Evolutionary conservation across 2,113 vertebrate genomes (phyloP), one percentile per base, ranked within the genome.

Genomic region (Ellobius talpinus): DNA sequence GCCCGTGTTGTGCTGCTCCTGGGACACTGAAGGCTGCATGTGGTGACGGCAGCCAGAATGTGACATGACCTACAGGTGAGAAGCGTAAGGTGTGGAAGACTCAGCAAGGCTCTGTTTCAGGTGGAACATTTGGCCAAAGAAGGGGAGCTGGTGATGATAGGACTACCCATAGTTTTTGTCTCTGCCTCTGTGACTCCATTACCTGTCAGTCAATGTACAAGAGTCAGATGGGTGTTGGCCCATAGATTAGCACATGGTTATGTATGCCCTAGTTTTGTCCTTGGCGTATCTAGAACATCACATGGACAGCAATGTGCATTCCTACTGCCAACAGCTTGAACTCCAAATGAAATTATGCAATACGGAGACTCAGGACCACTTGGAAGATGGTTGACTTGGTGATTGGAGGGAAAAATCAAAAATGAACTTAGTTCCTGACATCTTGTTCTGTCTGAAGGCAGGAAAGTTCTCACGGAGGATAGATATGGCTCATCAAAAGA

Each of bases 311-410:
- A 90, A 70, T 36, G 12, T 88, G n/a, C 8, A 76, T 50, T 39
- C 2, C 21, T 65, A 55, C 23, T n/a, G 5, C 50, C 78, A 74
- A 88, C 12, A 16, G 72, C 65, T 86, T 90, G 21, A 26, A 66
- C 72, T 97, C 90, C 65, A 88, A 76, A 70, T 21, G 61, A 52
- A 55, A 33, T 76, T 91, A 24, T 90, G 55, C 68, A 92, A 65
- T 36, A 74, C 84, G 90, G 84, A 19, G 16, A 95, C 68, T n/a
- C 16, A 87, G 13, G 10, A 31, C 13, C n/a, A 24, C 58, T 65
- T 79, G 26, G 52, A 50, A 89, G 91, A 19, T 66, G 5, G 5
- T 10, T 82, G 33, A 63, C 77, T 78, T 29, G 77, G 50, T 36
- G 23, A 58, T 73, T 79, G 1, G 19, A 36, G 58, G 31, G 36